Conservation (phyloP, 2,797 vertebrate genomes). For the Urophycis tenuis region DNA sequence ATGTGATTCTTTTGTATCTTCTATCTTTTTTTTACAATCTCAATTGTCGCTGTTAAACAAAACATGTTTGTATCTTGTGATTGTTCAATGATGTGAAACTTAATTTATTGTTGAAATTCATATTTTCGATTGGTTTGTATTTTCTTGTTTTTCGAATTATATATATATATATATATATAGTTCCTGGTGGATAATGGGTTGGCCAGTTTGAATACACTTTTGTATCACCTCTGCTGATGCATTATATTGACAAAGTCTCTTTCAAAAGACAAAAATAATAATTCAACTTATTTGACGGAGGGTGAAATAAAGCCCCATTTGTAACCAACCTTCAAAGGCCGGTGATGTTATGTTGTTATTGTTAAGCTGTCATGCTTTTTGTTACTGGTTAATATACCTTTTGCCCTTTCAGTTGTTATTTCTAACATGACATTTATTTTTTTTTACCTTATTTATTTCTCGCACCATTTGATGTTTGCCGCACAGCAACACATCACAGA, state of each 20-base stretch:
- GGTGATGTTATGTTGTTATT: neutral
- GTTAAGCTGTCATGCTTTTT: neutral
- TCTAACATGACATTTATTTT: neutral
- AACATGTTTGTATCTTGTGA: neutral
- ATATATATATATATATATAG: too few species aligned
- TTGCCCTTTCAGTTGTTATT: neutral
- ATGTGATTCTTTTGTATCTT: neutral
- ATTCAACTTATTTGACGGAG: neutral
- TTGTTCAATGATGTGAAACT: neutral
- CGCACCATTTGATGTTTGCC: neutral
- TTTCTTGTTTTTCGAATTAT: neutral
- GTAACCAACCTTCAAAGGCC: neutral
- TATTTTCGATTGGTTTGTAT: neutral
- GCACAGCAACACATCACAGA: neutral
- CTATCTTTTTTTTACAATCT: neutral
- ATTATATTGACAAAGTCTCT: neutral
- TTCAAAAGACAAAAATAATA: too few species aligned
- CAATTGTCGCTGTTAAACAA: neutral
- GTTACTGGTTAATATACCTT: neutral
- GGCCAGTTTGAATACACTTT: neutral
- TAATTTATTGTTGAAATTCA: neutral
- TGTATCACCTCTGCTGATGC: neutral
- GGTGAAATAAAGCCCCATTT: neutral
- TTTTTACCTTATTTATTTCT: neutral
- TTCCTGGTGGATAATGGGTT: neutral